Percentiles rank a stretch among this genome's conserved stretches.
Conservation (phyloP, 2,888 invertebrate genomes). For the Thecophora atra region DNA sequence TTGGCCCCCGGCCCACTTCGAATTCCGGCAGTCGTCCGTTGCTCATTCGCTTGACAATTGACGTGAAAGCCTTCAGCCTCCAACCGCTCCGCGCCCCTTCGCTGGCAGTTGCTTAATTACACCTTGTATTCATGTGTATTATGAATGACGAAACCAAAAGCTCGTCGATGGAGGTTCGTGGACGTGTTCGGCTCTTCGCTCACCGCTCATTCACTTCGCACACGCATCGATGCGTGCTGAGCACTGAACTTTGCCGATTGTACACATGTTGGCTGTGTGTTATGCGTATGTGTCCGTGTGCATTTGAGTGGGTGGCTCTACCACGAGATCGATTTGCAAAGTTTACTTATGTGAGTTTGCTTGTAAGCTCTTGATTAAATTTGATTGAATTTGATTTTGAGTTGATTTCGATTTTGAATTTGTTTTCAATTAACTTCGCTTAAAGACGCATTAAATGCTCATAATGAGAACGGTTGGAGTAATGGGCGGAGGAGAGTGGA, state of each 20-base stretch:
- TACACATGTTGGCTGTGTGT: too few relatives aligned
- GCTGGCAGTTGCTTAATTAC: not conserved
- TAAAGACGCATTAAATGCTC: not conserved
- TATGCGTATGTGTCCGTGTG: not conserved
- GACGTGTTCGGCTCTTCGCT: not conserved
- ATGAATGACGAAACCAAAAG: not conserved
- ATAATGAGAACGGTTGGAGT: not conserved
- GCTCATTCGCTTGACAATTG: not conserved
- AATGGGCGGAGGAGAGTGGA: not conserved
- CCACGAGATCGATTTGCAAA: slow-evolving; percentile 3
- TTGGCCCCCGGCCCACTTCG: too few relatives aligned
- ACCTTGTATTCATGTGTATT: not conserved
- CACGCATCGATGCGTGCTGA: not conserved
- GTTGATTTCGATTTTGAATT: slow-evolving; percentile 26
- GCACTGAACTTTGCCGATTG: not conserved
- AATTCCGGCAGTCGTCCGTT: too few relatives aligned
- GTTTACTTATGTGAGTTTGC: not conserved
- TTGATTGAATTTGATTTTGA: slow-evolving; percentile 18
- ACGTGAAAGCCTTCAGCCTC: not conserved
- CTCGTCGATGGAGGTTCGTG: not conserved
- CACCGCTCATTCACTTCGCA: too few relatives aligned
- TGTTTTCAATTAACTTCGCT: slow-evolving; percentile 30
- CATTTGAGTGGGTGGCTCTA: not conserved
- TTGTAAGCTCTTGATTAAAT: not conserved
- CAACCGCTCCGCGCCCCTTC: not conserved